These are phyloP conservation scores for Euproctis similis DNA, from an alignment of 2,888 invertebrate species.

Conservation along the genomic window DNA sequence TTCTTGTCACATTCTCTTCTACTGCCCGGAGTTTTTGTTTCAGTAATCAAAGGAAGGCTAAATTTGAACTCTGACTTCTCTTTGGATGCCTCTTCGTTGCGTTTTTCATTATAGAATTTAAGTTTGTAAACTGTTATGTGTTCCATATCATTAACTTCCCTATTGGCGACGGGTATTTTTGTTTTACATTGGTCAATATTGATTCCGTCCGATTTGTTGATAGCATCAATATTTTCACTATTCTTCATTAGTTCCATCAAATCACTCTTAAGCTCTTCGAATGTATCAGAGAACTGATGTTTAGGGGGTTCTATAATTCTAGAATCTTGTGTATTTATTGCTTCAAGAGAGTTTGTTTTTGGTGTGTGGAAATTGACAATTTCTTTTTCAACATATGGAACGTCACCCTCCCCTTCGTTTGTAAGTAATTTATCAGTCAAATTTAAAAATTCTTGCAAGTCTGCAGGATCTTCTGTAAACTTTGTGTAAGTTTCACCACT, in stretches of 20 bases:
- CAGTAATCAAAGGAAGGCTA: constrained; percentile 53
- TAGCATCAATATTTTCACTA: constrained; percentile 25
- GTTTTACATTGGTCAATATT: constrained; percentile 7
- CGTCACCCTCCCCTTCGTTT: constrained; percentile 27
- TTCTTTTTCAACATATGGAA: constrained; percentile 28
- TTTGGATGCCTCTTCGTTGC: constrained; percentile 8
- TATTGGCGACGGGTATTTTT: constrained; percentile 15
- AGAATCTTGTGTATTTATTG: constrained; percentile 32
- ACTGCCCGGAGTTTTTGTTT: constrained; percentile 43
- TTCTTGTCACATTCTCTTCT: constrained; percentile 38
- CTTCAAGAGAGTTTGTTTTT: constrained; percentile 55
- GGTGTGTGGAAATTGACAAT: constrained; percentile 54
- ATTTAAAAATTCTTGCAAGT: constrained; percentile 61
- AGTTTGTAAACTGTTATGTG: constrained; percentile 59
- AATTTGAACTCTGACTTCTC: constrained; percentile 22
- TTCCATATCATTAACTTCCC: constrained; percentile 53
- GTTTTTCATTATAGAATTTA: constrained; percentile 38
- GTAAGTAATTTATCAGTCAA: constrained; percentile 58
- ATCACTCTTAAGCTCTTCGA: constrained; percentile 52
- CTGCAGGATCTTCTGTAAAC: constrained; percentile 55
- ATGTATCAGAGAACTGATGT: constrained; percentile 45
- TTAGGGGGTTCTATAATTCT: constrained; percentile 16
- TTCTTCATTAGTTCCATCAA: constrained; percentile 47
- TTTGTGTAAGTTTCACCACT: constrained; percentile 69
- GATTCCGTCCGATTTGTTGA: constrained; percentile 17